Evolutionary conservation across 2,797 vertebrate genomes (phyloP), one percentile per base, ranked within the genome.

Genomic region (Scolopax rusticola): DNA sequence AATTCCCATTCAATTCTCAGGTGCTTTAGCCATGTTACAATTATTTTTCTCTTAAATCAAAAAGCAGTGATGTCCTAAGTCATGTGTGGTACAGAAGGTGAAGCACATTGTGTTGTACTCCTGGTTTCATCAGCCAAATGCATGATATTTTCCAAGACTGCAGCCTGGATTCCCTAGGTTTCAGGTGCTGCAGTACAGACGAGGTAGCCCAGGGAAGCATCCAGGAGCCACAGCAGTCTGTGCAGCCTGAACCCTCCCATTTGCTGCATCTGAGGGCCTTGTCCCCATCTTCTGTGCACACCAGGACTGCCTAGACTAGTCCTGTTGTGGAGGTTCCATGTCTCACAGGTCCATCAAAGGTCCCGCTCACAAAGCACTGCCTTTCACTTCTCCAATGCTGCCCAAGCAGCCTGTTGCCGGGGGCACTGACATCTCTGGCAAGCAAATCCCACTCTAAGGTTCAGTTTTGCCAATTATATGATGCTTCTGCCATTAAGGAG

Each of bases 371-470:
- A 23, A 21, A 80, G 48, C 67, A n/a, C 54, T 19, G 12, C 32
- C 30, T 24, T 19, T 11, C 21, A 6, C 54, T 18, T 23, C 48
- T 48, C 24, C 3, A 0, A 8, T 0, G 0, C 16, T 15, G 23
- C 78, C 36, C 36, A 13, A 33, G 32, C 18, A 60, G 59, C 11
- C 23, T n/a, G 1, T 20, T 43, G n/a, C 24, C 1, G 1, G 40
- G 36, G 45, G 15, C 33, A 73, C 40, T 2, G 1, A 23, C 14
- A 5, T 27, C 25, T 45, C 48, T 68, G 24, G 43, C 25, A n/a
- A 40, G 45, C 2, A 73, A 40, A 57, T 56, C 24, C 32, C 0
- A 0, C 48, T 20, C 17, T 15, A 23, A 53, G 56, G 45, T 64
- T 80, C 61, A 18, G 38, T 51, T 93, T 59, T 80, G 63, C 6